These are phyloP conservation scores for Brotula barbata DNA, from an alignment of 2,797 vertebrate genomes.

Conservation along the genomic window DNA sequence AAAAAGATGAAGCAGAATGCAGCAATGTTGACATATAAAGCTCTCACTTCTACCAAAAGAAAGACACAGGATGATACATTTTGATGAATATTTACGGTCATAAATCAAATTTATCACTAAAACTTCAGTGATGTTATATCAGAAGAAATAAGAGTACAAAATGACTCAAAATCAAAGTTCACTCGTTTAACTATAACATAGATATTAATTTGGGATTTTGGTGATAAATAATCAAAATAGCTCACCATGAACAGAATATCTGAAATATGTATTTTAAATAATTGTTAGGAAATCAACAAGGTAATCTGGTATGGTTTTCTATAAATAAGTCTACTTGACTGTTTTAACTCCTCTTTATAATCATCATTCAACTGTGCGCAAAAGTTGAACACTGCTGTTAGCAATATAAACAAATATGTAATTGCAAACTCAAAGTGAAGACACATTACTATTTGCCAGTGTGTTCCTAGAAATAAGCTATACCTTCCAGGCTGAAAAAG, in stretches of 20 bases:
- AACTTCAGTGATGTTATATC: no score
- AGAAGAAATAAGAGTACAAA: no score
- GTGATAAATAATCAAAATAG: neutral
- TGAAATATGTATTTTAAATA: neutral
- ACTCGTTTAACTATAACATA: neutral
- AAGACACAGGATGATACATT: neutral
- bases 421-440: constrained; percentile 13
- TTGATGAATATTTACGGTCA: no score
- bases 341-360: neutral
- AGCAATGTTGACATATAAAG: no score
- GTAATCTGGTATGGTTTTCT: neutral
- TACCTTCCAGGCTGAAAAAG: constrained; percentile 60
- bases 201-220: neutral
- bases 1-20: no score
- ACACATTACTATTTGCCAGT: constrained; percentile 5
- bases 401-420: neutral
- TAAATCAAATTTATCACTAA: no score
- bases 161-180: neutral
- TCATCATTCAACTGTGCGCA: neutral
- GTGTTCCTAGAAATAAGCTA: constrained; percentile 30
- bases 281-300: neutral
- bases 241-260: neutral
- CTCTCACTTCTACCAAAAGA: no score
- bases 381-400: neutral
- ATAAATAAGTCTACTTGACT: no score